phyloP scores from a whole-genome alignment of 2,113 vertebrate genomes.

The Gorsachius goisagi region DNA sequence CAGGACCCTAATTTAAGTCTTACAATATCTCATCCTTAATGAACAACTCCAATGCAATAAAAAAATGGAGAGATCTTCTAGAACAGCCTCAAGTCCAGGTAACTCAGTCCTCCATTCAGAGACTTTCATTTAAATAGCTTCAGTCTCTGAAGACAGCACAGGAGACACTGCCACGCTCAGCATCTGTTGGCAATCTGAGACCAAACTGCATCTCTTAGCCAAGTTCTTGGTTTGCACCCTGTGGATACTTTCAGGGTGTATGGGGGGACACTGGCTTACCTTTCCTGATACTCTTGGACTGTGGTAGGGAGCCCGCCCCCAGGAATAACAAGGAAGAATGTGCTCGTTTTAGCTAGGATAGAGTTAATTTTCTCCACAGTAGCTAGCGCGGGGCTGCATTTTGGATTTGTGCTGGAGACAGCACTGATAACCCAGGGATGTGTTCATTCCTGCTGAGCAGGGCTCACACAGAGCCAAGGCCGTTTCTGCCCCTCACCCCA shows the following conservation, averaged over 20 bases:
- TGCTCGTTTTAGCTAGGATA: too few relatives aligned
- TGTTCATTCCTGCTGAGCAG: too few relatives aligned
- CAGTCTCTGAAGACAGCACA: background rate
- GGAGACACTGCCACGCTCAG: background rate
- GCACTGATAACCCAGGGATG: too few relatives aligned
- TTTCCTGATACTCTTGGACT: background rate
- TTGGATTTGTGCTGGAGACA: too few relatives aligned
- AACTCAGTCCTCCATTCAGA: background rate
- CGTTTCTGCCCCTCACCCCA: too few relatives aligned
- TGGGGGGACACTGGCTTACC: fast-evolving
- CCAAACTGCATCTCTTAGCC: too few relatives aligned
- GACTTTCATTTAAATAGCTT: background rate
- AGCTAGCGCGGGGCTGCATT: too few relatives aligned
- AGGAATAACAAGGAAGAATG: background rate
- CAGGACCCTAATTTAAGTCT: background rate
- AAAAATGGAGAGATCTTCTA: background rate
- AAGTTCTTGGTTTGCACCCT: background rate
- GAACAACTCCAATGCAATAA: background rate
- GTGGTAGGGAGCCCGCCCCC: background rate
- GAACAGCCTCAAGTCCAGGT: background rate
- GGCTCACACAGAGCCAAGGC: too few relatives aligned
- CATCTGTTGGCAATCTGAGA: background rate
- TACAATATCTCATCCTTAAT: background rate
- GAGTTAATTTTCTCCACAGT: too few relatives aligned
- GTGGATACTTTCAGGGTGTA: background rate